Conservation (phyloP, 2,888 invertebrate genomes). For the Chorisops tibialis region DNA sequence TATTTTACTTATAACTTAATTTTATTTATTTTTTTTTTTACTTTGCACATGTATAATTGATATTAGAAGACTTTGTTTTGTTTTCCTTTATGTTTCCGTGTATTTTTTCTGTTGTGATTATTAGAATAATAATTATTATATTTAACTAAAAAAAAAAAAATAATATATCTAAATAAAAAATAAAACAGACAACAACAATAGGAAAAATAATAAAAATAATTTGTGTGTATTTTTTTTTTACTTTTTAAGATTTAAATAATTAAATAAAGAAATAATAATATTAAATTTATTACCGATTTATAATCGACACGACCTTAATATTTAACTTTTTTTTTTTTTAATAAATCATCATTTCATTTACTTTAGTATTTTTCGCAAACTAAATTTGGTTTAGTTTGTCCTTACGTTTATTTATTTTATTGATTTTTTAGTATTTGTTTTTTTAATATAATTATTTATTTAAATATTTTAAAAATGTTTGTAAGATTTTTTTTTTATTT, state of each 20-base stretch:
- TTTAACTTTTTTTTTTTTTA: constrained; percentile 2
- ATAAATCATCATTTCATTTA: constrained; percentile 13
- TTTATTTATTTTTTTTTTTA: neutral
- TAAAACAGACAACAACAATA: constrained; percentile 30
- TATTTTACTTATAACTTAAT: neutral
- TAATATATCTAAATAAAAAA: neutral
- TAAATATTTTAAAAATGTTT: too few relatives aligned
- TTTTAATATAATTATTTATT: neutral
- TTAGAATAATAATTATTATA: too few relatives aligned
- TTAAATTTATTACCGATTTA: constrained; percentile 11
- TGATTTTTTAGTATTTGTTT: neutral
- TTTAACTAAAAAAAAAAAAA: too few relatives aligned
- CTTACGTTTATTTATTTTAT: neutral
- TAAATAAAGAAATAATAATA: neutral
- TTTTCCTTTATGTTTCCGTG: neutral
- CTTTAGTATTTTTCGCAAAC: constrained; percentile 6
- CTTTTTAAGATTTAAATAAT: constrained; percentile 11
- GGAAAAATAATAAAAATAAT: constrained; percentile 30
- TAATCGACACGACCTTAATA: neutral
- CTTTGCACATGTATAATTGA: constrained; percentile 2
- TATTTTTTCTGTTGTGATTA: neutral
- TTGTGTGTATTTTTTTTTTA: constrained; percentile 21
- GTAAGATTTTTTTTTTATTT: too few relatives aligned
- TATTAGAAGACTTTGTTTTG: neutral
- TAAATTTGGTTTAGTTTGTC: neutral